A percentile compares a stretch with the other conserved stretches of the same genome.
Conservation (phyloP, 1,140 invertebrate species). For the Thaumatotibia leucotreta region DNA sequence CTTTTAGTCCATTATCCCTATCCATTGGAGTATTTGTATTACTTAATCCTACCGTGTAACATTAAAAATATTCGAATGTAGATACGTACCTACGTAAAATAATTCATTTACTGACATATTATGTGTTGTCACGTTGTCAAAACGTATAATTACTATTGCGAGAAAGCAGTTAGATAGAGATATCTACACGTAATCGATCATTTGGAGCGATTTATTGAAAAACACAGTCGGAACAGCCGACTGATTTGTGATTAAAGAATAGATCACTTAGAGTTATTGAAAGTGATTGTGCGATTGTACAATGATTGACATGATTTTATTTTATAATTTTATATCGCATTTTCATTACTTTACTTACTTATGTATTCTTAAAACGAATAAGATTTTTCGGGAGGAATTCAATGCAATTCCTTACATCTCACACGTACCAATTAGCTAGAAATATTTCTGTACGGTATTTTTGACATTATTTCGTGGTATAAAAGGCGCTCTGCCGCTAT, state of each 20-base stretch:
- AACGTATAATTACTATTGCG: not conserved
- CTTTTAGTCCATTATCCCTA: not conserved
- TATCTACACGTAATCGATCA: slow-evolving; percentile 9
- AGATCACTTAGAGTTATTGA: not conserved
- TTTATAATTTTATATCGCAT: too few species aligned
- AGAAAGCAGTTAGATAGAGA: not conserved
- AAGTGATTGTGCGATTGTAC: too few species aligned
- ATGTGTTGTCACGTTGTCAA: not conserved
- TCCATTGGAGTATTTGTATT: too few species aligned
- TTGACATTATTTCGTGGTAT: too few species aligned
- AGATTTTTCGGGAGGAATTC: too few species aligned
- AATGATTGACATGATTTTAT: too few species aligned
- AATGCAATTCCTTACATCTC: too few species aligned
- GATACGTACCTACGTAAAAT: not conserved
- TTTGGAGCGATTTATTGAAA: slow-evolving; percentile 1
- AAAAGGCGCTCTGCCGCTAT: too few species aligned
- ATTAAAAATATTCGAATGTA: not conserved
- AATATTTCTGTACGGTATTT: too few species aligned
- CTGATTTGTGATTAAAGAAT: not conserved
- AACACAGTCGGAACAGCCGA: not conserved
- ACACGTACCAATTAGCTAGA: too few species aligned
- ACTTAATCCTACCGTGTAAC: not conserved
- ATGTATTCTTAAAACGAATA: too few species aligned
- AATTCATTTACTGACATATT: not conserved
- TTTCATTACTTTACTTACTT: too few species aligned